A percentile compares a stretch with the other conserved stretches of the same genome.
Conservation (phyloP, 2,888 invertebrate genomes). For the Archips xylosteana region DNA sequence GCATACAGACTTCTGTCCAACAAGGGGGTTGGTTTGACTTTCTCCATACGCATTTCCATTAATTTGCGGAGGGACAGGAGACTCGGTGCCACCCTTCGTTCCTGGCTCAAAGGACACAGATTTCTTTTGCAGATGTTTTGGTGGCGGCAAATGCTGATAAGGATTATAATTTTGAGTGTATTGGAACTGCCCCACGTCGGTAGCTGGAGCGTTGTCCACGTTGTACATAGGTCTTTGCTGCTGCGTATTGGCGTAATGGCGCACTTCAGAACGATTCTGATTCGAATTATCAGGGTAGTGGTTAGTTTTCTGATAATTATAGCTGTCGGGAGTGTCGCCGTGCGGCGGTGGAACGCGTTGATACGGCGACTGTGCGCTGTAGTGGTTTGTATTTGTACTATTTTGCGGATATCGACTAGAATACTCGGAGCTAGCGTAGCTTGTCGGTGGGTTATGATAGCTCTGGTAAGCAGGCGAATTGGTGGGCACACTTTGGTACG, state of each 20-base stretch:
- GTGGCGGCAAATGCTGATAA: constrained; percentile 87
- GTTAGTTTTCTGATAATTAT: constrained; percentile 73
- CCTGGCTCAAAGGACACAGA: constrained; percentile 90
- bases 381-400: constrained; percentile 70
- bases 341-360: constrained; percentile 87
- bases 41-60: constrained; percentile 65
- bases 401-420: constrained; percentile 81
- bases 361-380: constrained; percentile 79
- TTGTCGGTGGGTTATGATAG: constrained; percentile 83
- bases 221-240: constrained; percentile 74
- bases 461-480: constrained; percentile 77
- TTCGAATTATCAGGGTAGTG: constrained; percentile 67
- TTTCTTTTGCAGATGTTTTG: constrained; percentile 88
- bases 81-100: constrained; percentile 88
- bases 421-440: constrained; percentile 77
- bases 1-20: constrained; percentile 88
- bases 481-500: constrained; percentile 81
- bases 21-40: constrained; percentile 60
- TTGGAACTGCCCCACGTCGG: constrained; percentile 65
- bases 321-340: constrained; percentile 71
- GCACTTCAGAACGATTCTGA: constrained; percentile 63
- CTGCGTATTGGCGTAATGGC: constrained; percentile 69
- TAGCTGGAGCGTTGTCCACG: constrained; percentile 55
- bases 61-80: constrained; percentile 76
- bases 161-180: constrained; percentile 79